Percentiles rank a stretch among this genome's conserved stretches.
These are phyloP conservation scores for Melieria picta DNA, from an alignment of 2,888 invertebrate genomes.

Conservation along the genomic window DNA sequence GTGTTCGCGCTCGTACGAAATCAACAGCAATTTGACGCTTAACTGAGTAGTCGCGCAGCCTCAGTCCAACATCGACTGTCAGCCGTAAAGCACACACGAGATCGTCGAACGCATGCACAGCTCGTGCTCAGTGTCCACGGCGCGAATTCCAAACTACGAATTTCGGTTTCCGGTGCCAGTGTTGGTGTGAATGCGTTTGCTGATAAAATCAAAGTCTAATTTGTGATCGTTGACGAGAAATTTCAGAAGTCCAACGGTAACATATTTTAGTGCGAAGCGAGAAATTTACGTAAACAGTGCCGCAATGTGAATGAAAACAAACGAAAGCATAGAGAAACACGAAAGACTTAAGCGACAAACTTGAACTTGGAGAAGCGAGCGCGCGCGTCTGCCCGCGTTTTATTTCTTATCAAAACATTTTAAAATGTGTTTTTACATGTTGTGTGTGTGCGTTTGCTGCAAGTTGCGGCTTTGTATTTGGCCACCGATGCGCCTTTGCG, in stretches of 20 bases:
- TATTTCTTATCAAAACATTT: slow-evolving; percentile 17
- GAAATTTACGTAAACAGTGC: background rate
- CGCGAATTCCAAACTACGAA: slow-evolving; percentile 25
- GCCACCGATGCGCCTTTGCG: too few species aligned
- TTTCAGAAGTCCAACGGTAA: background rate
- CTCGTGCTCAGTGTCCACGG: slow-evolving; percentile 1
- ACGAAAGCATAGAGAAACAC: slow-evolving; percentile 37
- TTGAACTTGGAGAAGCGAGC: slow-evolving; percentile 53
- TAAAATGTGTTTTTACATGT: slow-evolving; percentile 14
- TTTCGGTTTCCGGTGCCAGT: slow-evolving; percentile 13
- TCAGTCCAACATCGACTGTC: slow-evolving; percentile 62
- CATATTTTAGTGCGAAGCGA: background rate
- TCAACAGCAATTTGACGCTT: slow-evolving; percentile 55
- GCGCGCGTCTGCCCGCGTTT: slow-evolving; percentile 9
- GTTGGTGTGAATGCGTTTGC: background rate
- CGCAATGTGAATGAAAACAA: background rate
- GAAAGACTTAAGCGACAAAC: slow-evolving; percentile 57
- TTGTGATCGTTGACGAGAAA: background rate
- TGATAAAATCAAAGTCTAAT: background rate
- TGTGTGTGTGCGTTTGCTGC: background rate
- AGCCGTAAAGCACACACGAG: slow-evolving; percentile 52
- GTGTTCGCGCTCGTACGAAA: slow-evolving; percentile 24
- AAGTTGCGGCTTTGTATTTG: too few species aligned
- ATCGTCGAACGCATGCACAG: background rate
- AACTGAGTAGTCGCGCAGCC: slow-evolving; percentile 56